Evolutionary conservation across 1,140 invertebrate species (phyloP), one percentile per base, ranked within the genome.

Genomic region (Rhysida immarginata): DNA sequence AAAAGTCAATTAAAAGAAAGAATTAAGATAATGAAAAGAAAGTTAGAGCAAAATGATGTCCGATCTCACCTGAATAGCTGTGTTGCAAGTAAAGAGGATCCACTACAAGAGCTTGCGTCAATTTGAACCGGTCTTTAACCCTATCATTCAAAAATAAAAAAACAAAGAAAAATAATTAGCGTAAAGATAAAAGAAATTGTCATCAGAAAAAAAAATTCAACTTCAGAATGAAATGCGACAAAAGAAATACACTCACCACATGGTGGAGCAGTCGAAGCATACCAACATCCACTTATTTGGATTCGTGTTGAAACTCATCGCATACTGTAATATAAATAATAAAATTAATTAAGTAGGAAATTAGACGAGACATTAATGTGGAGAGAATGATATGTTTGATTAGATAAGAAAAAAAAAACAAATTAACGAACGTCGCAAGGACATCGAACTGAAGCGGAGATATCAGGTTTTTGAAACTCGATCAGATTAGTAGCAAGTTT

Each of bases 1-100:
- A 43, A 18, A 46, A 18, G 18, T 46, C 16, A 8, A 23, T 11
- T 18, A 16, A 11, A 5, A 46, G 8, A 20, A 8, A 46, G 44
- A 16, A 18, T 46, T 46, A 23, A 23, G 44, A 46, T 46, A 18
- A 46, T 18, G 20, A 11, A 46, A 20, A 23, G 44, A 46, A 16
- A 13, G 8, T 16, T 54, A 2, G 57, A 55, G 49, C 50, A 2
- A 58, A 55, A 52, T 25, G 5, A 2, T 42, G 13, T 57, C 8
- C 20, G 18, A 43, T 46, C 25, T 57, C 64, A 74, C 72, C 72
- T 53, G 88, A 92, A 70, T 95, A 95, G 58, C 87, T 91, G 70
- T 99, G 96, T 68, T 98, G 92, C 8, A 99, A 79, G 70, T 99
- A 99, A 1, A 99, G 74, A 1, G 96, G 96, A 76, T 99, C 95